Evolutionary conservation across 2,113 vertebrate species (phyloP).

Genomic region (Parus major): DNA sequence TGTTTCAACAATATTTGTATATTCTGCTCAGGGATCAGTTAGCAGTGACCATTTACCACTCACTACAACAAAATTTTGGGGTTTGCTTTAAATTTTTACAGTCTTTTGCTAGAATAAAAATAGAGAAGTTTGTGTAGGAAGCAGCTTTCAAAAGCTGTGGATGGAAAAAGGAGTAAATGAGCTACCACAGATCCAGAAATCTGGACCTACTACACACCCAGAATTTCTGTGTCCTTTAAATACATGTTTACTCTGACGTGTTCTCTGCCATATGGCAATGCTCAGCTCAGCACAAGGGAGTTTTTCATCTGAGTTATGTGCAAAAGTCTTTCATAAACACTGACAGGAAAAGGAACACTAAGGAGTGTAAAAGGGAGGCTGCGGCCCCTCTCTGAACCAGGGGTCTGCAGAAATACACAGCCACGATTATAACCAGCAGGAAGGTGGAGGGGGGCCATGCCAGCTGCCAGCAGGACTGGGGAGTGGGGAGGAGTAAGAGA

Average conservation of each 20-base stretch:
- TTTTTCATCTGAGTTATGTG: neutral
- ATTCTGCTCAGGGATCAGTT: neutral
- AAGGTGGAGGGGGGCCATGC: neutral
- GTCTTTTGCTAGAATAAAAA: neutral
- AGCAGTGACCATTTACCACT: neutral
- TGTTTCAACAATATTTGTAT: neutral
- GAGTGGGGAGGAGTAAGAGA: neutral
- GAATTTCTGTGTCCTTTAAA: neutral
- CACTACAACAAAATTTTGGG: neutral
- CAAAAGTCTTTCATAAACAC: neutral
- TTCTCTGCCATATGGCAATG: neutral
- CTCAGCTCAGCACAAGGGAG: conserved; percentile 17
- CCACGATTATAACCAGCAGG: neutral
- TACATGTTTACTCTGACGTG: neutral
- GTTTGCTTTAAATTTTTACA: neutral
- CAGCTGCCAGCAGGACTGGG: neutral
- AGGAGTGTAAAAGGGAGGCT: neutral
- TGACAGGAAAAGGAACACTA: neutral
- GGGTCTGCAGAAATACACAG: neutral
- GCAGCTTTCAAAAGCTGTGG: neutral
- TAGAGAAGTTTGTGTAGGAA: neutral
- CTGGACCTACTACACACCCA: neutral
- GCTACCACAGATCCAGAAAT: neutral
- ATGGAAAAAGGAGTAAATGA: neutral
- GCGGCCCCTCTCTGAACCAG: neutral